Percentiles rank a stretch among this genome's conserved stretches.
Evolutionary conservation across 2,113 vertebrate species (phyloP).

Genomic region (Lontra canadensis): DNA sequence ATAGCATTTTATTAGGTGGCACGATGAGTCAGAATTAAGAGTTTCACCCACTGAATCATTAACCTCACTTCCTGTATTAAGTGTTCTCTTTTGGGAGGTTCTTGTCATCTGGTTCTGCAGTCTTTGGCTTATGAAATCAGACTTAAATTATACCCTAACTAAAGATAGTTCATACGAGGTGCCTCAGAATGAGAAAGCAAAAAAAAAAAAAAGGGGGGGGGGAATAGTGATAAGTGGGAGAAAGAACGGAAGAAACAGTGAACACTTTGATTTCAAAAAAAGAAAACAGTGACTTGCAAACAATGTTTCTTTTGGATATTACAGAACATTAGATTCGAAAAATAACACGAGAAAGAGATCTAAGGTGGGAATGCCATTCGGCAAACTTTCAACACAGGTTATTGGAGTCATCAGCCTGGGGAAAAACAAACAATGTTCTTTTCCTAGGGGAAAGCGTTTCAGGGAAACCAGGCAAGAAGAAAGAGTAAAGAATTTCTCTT

Average conservation of each 20-base stretch:
- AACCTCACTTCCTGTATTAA: slow-evolving; percentile 77
- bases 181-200: slow-evolving; percentile 34
- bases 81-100: slow-evolving; percentile 61
- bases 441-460: background rate
- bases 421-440: background rate
- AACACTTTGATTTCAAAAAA: background rate
- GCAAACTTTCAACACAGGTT: background rate
- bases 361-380: slow-evolving; percentile 15
- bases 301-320: slow-evolving; percentile 25
- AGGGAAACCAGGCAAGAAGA: background rate
- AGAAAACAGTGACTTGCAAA: background rate
- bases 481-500: background rate
- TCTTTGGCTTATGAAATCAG: slow-evolving; percentile 62
- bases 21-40: slow-evolving; percentile 69
- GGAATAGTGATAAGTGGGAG: background rate
- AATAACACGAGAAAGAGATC: background rate
- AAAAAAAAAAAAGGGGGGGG: background rate
- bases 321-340: slow-evolving; percentile 6
- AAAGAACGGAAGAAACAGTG: background rate
- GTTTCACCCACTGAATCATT: slow-evolving; percentile 79
- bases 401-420: background rate
- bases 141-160: slow-evolving; percentile 53
- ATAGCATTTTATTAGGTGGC: slow-evolving; percentile 55
- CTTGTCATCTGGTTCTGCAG: slow-evolving; percentile 57
- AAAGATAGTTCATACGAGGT: background rate